Evolutionary conservation across 1,140 invertebrate genomes (phyloP), one percentile per base, ranked within the genome.

Genomic region (Acromyrmex heyeri): DNA sequence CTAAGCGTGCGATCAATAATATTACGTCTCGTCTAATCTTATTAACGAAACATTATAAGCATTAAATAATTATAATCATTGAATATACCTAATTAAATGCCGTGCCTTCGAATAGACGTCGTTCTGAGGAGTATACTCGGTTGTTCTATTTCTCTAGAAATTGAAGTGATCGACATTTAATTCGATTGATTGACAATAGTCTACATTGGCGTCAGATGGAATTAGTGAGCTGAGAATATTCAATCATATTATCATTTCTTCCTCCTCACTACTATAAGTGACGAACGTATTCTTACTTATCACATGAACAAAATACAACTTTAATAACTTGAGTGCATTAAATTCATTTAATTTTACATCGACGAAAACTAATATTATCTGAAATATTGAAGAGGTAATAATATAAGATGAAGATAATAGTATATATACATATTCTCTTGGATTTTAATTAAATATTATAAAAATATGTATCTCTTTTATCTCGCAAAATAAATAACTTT

Each of bases 101-200:
- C 30, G 12, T 48, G 0, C 5, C 67, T 73, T 62, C 27, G n/a
- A 75, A 83, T 75, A 62, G 69, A 83, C 2, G 16, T 61, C 6
- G 55, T 61, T 50, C 14, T 24, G 18, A 7, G 14, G 61, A 50
- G 27, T 61, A 83, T 34, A 75, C 69, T 62, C n/a, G 24, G 7
- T 61, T 61, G 69, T 83, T 62, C 79, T 82, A 59, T 61, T 21
- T 61, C 79, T 61, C 44, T 44, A 21, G 53, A 24, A 34, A 50
- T 75, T 30, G 69, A 61, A 50, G n/a, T 83, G 79, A 83, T 83
- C 79, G 69, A 83, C 30, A 3, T 83, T 83, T 75, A 73, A 83
- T 75, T 34, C 8, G 55, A 83, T 82, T 48, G 67, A 82, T 83
- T 30, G 65, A n/a, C 64, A 70, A 81, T 81, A 81, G 44, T 69